phyloP scores from a whole-genome alignment of 2,888 invertebrate genomes.

The Drosophila mimetica region DNA sequence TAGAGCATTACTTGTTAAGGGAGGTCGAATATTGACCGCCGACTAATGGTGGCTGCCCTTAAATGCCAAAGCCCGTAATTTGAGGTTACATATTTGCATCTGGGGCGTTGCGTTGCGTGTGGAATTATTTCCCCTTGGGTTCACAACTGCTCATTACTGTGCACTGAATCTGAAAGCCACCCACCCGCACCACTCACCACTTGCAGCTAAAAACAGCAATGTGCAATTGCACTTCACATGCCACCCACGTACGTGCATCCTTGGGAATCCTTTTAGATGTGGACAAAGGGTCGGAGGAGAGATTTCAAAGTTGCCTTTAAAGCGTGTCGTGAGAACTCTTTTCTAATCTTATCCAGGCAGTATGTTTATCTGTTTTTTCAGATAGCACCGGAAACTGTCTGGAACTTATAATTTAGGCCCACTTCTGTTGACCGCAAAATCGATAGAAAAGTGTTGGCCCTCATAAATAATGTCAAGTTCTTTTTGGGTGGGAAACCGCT shows the following conservation, averaged over 20 bases:
- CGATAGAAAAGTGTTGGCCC: conserved; percentile 7
- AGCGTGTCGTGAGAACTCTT: conserved; percentile 1
- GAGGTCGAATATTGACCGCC: conserved; percentile 18
- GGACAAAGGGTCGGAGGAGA: background rate
- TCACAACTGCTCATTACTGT: conserved; percentile 28
- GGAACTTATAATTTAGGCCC: background rate
- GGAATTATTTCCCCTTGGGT: conserved; percentile 4
- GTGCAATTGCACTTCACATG: conserved; percentile 30
- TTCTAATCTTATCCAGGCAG: conserved; percentile 49
- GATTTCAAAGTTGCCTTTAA: conserved; percentile 11
- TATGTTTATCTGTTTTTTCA: conserved; percentile 37
- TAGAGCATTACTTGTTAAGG: background rate
- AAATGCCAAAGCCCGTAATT: conserved; percentile 19
- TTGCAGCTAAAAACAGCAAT: conserved; percentile 32
- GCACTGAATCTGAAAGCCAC: conserved; percentile 6
- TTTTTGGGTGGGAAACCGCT: conserved; percentile 2
- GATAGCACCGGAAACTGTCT: conserved; percentile 16
- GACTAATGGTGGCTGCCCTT: conserved; percentile 9
- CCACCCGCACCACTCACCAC: background rate
- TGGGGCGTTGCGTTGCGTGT: conserved; percentile 42
- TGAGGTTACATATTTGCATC: conserved; percentile 29
- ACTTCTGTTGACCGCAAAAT: conserved; percentile 1
- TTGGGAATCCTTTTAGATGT: conserved; percentile 28
- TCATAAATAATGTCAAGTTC: conserved; percentile 22
- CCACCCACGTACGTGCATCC: conserved; percentile 42